Percentiles rank a stretch among this genome's conserved stretches.
These are phyloP conservation scores for Hemaris fuciformis DNA, from an alignment of 2,888 invertebrate genomes.

Conservation along the genomic window DNA sequence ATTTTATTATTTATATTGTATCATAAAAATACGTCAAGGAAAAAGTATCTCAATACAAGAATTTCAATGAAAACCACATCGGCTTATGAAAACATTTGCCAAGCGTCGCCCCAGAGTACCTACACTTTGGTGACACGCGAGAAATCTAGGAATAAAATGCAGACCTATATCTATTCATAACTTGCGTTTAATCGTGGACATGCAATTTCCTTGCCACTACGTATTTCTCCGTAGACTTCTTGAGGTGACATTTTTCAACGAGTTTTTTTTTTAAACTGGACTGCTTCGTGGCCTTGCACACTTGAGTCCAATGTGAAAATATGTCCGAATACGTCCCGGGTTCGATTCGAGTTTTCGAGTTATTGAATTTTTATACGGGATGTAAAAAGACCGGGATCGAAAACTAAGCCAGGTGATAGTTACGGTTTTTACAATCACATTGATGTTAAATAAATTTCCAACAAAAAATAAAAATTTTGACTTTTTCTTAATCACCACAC, in stretches of 20 bases:
- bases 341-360: too few species aligned
- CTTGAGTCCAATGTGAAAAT: too few species aligned
- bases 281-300: neutral
- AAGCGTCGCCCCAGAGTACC: neutral
- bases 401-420: too few species aligned
- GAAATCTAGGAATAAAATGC: neutral
- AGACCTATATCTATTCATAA: neutral
- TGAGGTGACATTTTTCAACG: constrained; percentile 1
- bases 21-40: neutral
- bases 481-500: too few species aligned
- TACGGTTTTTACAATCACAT: too few species aligned
- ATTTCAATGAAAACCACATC: neutral
- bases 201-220: neutral
- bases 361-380: too few species aligned
- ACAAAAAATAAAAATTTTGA: too few species aligned
- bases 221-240: constrained; percentile 5
- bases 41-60: neutral
- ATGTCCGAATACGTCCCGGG: too few species aligned
- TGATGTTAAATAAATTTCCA: too few species aligned
- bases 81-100: neutral
- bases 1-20: too few species aligned
- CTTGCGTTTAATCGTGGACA: neutral
- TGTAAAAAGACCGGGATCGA: too few species aligned
- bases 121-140: neutral
- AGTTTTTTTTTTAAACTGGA: neutral